These are phyloP conservation scores for Orussus abietinus DNA, from an alignment of 1,140 invertebrate species.

Conservation along the genomic window DNA sequence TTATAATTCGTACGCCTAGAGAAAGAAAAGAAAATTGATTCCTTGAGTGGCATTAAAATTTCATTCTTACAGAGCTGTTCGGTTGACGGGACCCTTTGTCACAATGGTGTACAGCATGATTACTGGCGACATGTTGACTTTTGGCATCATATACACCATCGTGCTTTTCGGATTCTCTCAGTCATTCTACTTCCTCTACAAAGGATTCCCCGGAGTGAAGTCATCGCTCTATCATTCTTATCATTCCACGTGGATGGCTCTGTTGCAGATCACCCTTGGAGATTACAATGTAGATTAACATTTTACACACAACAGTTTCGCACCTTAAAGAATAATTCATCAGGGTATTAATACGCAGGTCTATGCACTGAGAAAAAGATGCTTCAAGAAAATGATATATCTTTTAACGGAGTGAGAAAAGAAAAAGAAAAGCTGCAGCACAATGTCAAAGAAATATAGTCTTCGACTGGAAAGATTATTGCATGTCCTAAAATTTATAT, in stretches of 20 bases:
- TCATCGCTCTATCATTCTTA: slow-evolving; percentile 80
- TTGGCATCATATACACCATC: slow-evolving; percentile 93
- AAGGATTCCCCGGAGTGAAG: slow-evolving; percentile 79
- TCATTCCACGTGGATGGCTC: slow-evolving; percentile 90
- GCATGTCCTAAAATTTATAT: neutral
- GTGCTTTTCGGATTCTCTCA: slow-evolving; percentile 93
- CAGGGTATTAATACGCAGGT: too few relatives aligned
- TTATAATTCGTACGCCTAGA: neutral
- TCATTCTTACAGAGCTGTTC: slow-evolving; percentile 71
- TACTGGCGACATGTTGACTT: slow-evolving; percentile 94
- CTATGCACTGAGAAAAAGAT: too few relatives aligned
- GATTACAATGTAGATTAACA: slow-evolving; percentile 86
- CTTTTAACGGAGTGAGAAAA: too few relatives aligned
- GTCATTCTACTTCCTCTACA: slow-evolving; percentile 95
- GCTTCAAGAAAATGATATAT: too few relatives aligned
- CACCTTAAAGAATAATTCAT: too few relatives aligned
- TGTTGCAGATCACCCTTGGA: slow-evolving; percentile 96
- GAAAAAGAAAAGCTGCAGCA: too few relatives aligned
- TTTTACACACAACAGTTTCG: too few relatives aligned
- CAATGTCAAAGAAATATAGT: too few relatives aligned
- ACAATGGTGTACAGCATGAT: slow-evolving; percentile 99
- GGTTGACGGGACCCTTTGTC: slow-evolving; percentile 93
- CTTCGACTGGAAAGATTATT: too few relatives aligned
- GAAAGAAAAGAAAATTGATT: slow-evolving; percentile 16
- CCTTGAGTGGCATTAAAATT: too few relatives aligned